Evolutionary conservation across 2,113 vertebrate genomes (phyloP).

Genomic region (Bombycilla garrulus): DNA sequence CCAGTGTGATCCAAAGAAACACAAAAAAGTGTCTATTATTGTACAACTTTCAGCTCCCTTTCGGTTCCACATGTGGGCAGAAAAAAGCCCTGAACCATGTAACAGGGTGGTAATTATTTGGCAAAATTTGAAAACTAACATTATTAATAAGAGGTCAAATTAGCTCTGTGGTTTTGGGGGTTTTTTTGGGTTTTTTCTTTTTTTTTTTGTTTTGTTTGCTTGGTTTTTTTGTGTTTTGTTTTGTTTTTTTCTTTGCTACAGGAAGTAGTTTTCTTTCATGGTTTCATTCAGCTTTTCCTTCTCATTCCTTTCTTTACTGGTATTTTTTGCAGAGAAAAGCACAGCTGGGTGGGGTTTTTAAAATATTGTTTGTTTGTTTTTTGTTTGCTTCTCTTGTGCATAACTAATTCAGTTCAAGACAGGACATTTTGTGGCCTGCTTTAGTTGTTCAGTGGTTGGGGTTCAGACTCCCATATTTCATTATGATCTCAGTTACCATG

Average conservation of each 20-base stretch:
- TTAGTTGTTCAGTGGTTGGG: not conserved
- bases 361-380: not conserved
- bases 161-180: not conserved
- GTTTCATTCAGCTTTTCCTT: not conserved
- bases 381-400: not conserved
- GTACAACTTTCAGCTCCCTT: not conserved
- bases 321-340: not conserved
- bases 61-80: not conserved
- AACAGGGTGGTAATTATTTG: not conserved
- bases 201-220: too few relatives aligned
- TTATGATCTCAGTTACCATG: not conserved
- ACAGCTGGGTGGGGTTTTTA: not conserved
- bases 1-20: not conserved
- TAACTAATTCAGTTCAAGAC: not conserved
- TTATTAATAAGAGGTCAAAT: rapidly evolving
- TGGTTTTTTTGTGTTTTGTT: too few relatives aligned
- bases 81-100: not conserved
- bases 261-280: not conserved
- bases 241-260: not conserved
- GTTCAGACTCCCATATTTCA: not conserved
- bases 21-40: not conserved
- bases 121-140: not conserved
- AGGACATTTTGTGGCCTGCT: not conserved
- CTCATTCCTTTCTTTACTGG: not conserved
- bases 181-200: too few relatives aligned